A percentile compares a stretch with the other conserved stretches of the same genome.
Evolutionary conservation across 64 coral and sea anemone genomes (phyloP).

Genomic region (Platygyra sinensis): DNA sequence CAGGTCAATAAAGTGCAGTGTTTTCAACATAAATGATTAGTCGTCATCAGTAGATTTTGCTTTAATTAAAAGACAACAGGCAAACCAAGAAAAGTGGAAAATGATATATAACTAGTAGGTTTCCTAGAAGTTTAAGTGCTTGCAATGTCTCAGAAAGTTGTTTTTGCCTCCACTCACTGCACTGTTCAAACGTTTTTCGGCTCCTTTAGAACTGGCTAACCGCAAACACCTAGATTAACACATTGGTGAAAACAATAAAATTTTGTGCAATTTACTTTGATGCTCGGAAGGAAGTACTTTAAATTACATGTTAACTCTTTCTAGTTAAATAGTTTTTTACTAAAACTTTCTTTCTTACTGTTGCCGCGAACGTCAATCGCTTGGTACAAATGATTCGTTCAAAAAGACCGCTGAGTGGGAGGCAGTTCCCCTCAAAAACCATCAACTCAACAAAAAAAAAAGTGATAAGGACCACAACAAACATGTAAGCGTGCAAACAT

Average conservation of each 20-base stretch:
- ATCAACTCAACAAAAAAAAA: not conserved
- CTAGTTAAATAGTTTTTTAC: not conserved
- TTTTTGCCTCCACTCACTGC: not conserved
- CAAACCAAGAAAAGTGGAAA: no score
- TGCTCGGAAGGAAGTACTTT: constrained; percentile 34
- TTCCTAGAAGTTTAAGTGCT: no score
- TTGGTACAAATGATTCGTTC: not conserved
- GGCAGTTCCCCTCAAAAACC: not conserved
- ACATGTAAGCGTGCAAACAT: not conserved
- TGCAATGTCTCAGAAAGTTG: not conserved
- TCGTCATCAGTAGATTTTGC: no score
- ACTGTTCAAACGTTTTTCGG: not conserved
- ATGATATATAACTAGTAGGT: no score
- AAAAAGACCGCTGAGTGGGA: constrained; percentile 19
- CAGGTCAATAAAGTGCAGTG: no score
- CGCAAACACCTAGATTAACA: constrained; percentile 30
- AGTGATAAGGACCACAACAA: not conserved
- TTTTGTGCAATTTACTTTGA: not conserved
- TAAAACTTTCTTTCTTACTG: not conserved
- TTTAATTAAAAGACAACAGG: no score
- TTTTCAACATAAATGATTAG: no score
- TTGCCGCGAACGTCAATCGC: not conserved
- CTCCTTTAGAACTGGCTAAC: not conserved
- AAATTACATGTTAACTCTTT: constrained; percentile 17
- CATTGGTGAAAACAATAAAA: constrained; percentile 37